Base-by-base conservation (phyloP, 2,797 vertebrate species). In the Erethizon dorsatum region DNA sequence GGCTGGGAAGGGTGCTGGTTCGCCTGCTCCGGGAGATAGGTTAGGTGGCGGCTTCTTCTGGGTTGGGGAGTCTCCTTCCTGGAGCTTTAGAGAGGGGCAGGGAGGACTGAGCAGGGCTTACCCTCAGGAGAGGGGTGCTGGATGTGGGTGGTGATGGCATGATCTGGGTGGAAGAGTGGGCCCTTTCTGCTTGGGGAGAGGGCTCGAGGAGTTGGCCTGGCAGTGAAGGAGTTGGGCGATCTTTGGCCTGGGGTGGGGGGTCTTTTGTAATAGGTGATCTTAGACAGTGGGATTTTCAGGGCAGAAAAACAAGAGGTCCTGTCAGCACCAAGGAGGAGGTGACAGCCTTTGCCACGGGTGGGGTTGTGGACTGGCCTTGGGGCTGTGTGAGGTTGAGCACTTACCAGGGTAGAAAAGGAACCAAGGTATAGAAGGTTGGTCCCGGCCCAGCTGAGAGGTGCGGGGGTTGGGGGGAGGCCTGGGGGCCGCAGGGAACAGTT, bases 61-160 rank as follows among this genome's bases (percentile, higher is more conserved):
- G 59, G 45, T 59, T 11, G 1, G 59, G 77, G 75, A 61, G 22
- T 37, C 56, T 77, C 24, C 0, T 37, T 86, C 31, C 15, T 17
- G 17, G 24, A 28, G 33, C 41, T 56, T 50, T 37, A 45, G 54
- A 67, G 71, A 82, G 84, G 33, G 54, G 1, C 3, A 0, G 31
- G 15, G 5, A 31, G 89, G 86, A 67, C 65, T 33, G 31, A 47
- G 8, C 8, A 45, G 83, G 50, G 17, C 75, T 83, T 45, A 26
- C 52, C 15, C 26, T 47, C 41, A 0, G 0, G 54, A 41, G 69
- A 14, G 5, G 1, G 3, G 41, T 77, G 26, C 5, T 57, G 33
- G 11, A 47, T 73, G 11, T 77, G 20, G 84, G 61, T 22, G 47
- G 3, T 22, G 77, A 37, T 57, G 17, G 6, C 37, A 0, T 28